A percentile compares a stretch with the other conserved stretches of the same genome.
Conservation (phyloP, 53 echinoderm and acorn worm genomes). For the Paracentrotus lividus region DNA sequence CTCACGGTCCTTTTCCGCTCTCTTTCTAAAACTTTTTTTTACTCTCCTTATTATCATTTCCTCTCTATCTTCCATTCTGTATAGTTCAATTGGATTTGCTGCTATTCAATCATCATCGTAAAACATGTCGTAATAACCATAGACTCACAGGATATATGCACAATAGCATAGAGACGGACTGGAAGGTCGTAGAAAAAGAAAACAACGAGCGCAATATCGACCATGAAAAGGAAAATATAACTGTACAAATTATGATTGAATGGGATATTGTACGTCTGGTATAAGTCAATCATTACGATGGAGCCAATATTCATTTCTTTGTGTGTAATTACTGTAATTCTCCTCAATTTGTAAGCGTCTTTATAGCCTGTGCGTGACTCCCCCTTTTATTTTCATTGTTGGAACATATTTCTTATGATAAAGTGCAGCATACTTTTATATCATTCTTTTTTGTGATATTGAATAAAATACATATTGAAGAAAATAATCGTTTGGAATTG, state of each 20-base stretch:
- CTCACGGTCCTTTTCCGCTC: constrained; percentile 30
- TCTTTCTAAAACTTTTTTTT: background rate
- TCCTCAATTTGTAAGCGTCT: constrained; percentile 24
- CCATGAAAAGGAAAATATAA: constrained; percentile 31
- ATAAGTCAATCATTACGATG: constrained; percentile 43
- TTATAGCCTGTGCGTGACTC: background rate
- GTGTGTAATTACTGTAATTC: constrained; percentile 48
- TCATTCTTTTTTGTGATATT: background rate
- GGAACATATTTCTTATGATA: background rate
- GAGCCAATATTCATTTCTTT: constrained; percentile 44
- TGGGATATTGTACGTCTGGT: constrained; percentile 33
- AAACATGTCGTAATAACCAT: constrained; percentile 54
- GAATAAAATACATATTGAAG: too few species aligned
- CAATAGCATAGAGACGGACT: background rate
- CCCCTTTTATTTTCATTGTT: constrained; percentile 22
- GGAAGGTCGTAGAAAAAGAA: constrained; percentile 24
- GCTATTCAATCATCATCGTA: constrained; percentile 34
- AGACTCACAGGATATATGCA: constrained; percentile 31
- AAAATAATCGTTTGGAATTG: background rate
- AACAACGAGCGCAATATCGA: constrained; percentile 8
- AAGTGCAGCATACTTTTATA: background rate
- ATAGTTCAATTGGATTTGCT: constrained; percentile 33
- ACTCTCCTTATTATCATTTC: constrained; percentile 34
- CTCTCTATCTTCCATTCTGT: constrained; percentile 21
- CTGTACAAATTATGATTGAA: constrained; percentile 58